Evolutionary conservation across 1,140 invertebrate species (phyloP).

Genomic region (Pseudoatta argentina): DNA sequence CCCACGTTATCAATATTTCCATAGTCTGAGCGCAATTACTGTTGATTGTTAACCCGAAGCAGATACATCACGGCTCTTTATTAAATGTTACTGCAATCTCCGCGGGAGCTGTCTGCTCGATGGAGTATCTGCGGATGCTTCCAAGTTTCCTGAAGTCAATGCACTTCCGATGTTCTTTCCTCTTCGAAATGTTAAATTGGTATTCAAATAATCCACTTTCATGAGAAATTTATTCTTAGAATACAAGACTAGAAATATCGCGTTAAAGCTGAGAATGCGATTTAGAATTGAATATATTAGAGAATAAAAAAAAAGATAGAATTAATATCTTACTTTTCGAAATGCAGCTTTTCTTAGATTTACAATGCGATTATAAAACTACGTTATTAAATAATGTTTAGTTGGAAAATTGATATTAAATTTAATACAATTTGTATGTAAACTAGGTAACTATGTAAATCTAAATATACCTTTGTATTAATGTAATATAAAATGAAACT

Average conservation of each 20-base stretch:
- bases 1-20: slow-evolving; percentile 21
- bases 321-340: neutral
- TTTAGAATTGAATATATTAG: neutral
- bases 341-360: neutral
- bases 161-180: neutral
- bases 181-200: neutral
- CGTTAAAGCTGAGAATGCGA: neutral
- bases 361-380: neutral
- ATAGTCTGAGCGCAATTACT: slow-evolving; percentile 3
- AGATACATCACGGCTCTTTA: slow-evolving; percentile 47
- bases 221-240: neutral
- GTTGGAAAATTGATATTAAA: too few relatives aligned
- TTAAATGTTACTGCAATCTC: slow-evolving; percentile 36
- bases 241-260: neutral
- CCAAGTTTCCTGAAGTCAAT: neutral
- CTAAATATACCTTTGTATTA: too few relatives aligned
- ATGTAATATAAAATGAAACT: too few relatives aligned
- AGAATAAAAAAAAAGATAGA: neutral
- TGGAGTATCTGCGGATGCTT: neutral
- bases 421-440: too few relatives aligned
- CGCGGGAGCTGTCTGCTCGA: neutral
- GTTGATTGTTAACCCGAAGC: slow-evolving; percentile 44
- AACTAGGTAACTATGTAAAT: too few relatives aligned
- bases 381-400: neutral
- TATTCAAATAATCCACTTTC: neutral